These are phyloP conservation scores for Euthynnus affinis DNA, from an alignment of 2,797 vertebrate genomes.

Conservation along the genomic window DNA sequence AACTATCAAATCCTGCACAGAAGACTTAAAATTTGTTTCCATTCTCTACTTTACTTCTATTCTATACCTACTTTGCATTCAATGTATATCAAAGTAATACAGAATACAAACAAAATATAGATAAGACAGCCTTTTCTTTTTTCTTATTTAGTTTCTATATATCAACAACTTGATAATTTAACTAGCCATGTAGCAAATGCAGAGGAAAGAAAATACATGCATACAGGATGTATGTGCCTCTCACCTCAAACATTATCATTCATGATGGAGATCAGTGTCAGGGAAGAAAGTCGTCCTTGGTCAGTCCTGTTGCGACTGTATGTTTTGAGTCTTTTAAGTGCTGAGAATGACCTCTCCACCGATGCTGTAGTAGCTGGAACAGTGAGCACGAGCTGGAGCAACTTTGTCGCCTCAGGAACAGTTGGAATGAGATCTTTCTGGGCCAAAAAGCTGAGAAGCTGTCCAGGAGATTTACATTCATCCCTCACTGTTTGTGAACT, in stretches of 20 bases:
- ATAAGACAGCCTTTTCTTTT: neutral
- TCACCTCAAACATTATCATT: conserved; percentile 33
- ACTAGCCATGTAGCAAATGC: conserved; percentile 1
- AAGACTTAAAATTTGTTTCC: neutral
- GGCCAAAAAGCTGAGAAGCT: too few species aligned
- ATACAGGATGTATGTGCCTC: neutral
- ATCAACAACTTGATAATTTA: conserved; percentile 13
- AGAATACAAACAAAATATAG: neutral
- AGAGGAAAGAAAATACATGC: neutral
- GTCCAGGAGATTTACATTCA: too few species aligned
- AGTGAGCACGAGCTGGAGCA: too few species aligned
- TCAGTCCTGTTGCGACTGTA: too few species aligned
- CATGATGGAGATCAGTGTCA: neutral
- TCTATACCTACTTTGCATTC: neutral
- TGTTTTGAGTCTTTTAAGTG: too few species aligned
- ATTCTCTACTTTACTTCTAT: neutral
- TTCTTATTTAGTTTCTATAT: conserved; percentile 1
- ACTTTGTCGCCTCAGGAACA: too few species aligned
- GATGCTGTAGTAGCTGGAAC: too few species aligned
- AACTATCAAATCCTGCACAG: conserved; percentile 19
- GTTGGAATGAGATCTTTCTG: too few species aligned
- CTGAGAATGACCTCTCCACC: too few species aligned
- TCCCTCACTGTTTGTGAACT: too few species aligned
- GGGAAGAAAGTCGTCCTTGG: too few species aligned
- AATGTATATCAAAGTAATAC: neutral